Percentiles rank a stretch among this genome's conserved stretches.
Conservation (phyloP, 2,888 invertebrate species). For the Diplazon laetatorius region DNA sequence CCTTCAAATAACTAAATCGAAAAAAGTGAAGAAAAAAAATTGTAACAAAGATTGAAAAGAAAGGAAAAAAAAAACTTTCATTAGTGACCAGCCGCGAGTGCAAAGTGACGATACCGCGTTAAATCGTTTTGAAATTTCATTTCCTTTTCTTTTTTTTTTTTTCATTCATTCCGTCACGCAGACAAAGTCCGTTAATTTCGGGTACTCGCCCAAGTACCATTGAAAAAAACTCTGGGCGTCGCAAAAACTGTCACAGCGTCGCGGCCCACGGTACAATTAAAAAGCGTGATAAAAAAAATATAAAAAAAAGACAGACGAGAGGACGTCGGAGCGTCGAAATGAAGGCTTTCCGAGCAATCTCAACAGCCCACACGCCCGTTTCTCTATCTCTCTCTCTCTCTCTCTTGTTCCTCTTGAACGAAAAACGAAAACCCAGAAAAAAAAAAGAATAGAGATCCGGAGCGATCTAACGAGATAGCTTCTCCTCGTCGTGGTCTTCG, state of each 20-base stretch:
- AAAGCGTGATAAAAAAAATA: slow-evolving; percentile 34
- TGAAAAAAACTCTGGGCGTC: background rate
- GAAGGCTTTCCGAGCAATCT: slow-evolving; percentile 33
- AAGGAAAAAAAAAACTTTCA: background rate
- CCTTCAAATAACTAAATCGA: too few species aligned
- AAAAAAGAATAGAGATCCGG: slow-evolving; percentile 28
- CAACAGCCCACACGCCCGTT: slow-evolving; percentile 1
- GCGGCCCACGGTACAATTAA: background rate
- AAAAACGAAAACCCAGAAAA: too few species aligned
- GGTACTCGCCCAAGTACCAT: background rate
- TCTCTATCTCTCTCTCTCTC: slow-evolving; percentile 13
- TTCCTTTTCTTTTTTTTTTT: too few species aligned
- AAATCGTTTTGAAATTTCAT: too few species aligned
- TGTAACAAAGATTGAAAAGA: background rate
- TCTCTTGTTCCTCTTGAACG: too few species aligned
- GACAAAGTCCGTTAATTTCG: background rate
- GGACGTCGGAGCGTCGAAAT: slow-evolving; percentile 38
- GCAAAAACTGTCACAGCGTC: background rate
- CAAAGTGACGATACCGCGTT: background rate
- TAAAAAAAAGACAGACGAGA: too few species aligned
- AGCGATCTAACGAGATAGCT: slow-evolving; percentile 45
- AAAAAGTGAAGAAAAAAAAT: background rate
- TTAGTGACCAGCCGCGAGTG: background rate
- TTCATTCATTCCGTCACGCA: background rate
- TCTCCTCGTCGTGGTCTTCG: slow-evolving; percentile 33